These are phyloP conservation scores for Iguana delicatissima DNA, from an alignment of 2,797 vertebrate genomes.

Conservation along the genomic window DNA sequence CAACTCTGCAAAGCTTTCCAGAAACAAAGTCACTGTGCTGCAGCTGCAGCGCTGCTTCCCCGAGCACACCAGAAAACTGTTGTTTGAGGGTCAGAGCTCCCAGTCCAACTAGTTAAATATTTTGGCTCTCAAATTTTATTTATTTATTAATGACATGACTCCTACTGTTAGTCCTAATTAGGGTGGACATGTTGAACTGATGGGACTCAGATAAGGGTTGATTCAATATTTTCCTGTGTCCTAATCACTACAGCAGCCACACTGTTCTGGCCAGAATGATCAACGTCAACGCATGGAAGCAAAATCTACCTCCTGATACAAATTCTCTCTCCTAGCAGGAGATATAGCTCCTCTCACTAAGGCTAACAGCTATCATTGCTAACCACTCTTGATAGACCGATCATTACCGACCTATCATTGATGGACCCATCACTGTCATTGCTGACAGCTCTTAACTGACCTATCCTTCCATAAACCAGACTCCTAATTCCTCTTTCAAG, in stretches of 20 bases:
- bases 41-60: neutral
- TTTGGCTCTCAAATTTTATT: neutral
- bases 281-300: neutral
- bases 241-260: no score
- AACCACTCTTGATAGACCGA: neutral
- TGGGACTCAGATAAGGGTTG: neutral
- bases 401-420: no score
- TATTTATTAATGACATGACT: neutral
- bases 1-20: neutral
- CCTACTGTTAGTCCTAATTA: no score
- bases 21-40: neutral
- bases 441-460: neutral
- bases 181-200: no score
- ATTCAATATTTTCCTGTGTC: neutral
- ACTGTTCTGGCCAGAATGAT: no score
- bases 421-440: neutral
- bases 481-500: neutral
- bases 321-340: neutral
- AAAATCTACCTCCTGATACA: neutral
- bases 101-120: neutral
- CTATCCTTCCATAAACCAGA: neutral
- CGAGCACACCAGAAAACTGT: neutral
- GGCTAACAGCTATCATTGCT: neutral
- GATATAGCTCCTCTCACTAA: neutral
- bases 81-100: neutral